phyloP scores from a whole-genome alignment of 2,113 vertebrate species.

The Orthochromis indermauri region DNA sequence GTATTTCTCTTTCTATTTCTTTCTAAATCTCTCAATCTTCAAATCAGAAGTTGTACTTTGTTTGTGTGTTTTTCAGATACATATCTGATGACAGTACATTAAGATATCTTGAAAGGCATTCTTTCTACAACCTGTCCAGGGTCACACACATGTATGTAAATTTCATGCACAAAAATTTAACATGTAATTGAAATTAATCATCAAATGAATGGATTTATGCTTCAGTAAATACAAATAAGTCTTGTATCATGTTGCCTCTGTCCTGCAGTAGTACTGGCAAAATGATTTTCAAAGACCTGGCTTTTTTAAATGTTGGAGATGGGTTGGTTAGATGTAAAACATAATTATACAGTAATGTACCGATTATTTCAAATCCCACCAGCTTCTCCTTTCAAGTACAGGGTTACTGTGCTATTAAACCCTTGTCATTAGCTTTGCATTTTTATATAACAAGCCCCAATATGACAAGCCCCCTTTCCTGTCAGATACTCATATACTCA shows the following conservation, averaged over 20 bases:
- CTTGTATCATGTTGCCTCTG: neutral
- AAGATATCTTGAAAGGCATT: conserved; percentile 30
- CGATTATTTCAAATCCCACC: neutral
- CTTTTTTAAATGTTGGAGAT: neutral
- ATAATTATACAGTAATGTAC: neutral
- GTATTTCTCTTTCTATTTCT: neutral
- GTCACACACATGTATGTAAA: conserved; percentile 49
- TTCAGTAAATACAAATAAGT: neutral
- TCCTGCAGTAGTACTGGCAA: neutral
- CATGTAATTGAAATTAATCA: neutral
- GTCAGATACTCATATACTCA: neutral
- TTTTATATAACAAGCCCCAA: neutral
- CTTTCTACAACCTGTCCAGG: conserved; percentile 43
- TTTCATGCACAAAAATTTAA: neutral
- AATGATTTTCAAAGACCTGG: neutral
- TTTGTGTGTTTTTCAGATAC: conserved; percentile 15
- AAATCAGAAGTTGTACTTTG: neutral
- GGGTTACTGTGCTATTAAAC: neutral
- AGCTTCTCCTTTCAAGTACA: neutral
- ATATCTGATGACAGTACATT: conserved; percentile 39
- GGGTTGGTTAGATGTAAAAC: neutral
- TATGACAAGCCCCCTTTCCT: neutral
- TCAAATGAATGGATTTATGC: neutral
- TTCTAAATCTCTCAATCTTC: neutral
- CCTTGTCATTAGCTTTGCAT: neutral